Base-by-base conservation (phyloP, 2,888 invertebrate genomes). In the Drosophila seclusa region DNA sequence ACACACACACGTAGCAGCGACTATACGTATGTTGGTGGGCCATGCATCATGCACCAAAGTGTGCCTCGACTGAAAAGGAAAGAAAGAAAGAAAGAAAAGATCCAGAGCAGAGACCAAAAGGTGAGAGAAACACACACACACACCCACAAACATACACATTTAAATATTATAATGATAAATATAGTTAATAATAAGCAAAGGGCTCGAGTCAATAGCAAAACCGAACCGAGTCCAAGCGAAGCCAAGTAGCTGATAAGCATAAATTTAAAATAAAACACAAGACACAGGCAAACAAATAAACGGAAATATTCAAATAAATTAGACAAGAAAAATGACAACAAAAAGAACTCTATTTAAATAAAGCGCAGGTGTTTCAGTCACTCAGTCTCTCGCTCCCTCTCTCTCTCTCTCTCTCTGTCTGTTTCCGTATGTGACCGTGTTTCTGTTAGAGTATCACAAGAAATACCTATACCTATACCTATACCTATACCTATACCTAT, bases 101-200 rank as follows among this genome's bases (percentile, higher is more conserved):
- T 53, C 31, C 48, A 48, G 31, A 58, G 45, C 55, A 50, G 24
- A 50, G 60, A 57, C 69, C 50, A 68, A 64, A 53, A 69, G 63
- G 59, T 60, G 31, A 70, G 65, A 55, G 31, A 61, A 24, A 48
- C 32, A 50, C 42, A 60, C 48, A 21, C 42, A 21, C 21, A 45
- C 21, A 61, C 29, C 52, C 32, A 36, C 52, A 53, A 62, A 69
- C 52, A 68, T 32, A 60, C 53, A 68, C 55, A 73, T 78, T 78
- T 82, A 67, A 78, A 80, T 82, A 82, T 75, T 61, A 68, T 78
- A 82, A 85, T 87, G 73, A 86, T 78, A 76, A 74, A 80, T 83
- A 85, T 87, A 84, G 79, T 82, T 89, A 74, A 89, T 73, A 83
- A 80, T 73, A 73, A 66, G 66, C 68, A 73, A 70, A 68, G 59